Base-by-base conservation (phyloP, 2,888 invertebrate genomes). In the Idaea straminata region DNA sequence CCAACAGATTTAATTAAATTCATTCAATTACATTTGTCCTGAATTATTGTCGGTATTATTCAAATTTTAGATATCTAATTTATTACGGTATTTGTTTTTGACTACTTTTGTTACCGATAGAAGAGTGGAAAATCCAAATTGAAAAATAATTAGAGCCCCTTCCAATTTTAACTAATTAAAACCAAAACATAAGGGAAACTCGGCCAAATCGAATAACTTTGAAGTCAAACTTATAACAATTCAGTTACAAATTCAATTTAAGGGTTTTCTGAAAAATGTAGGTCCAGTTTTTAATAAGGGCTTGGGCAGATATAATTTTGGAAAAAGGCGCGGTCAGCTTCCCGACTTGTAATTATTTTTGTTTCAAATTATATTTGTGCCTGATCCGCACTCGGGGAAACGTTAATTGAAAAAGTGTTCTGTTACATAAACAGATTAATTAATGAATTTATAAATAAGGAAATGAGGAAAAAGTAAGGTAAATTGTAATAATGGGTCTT, bases 81-180 rank as follows among this genome's bases (percentile, higher is more conserved):
- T 47, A 47, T 47, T 47, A 47, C 47, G 47, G 47, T 47, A 25
- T 25, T 25, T 47, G 47, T 65, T 70, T 70, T 73, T 68, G 73
- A 47, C 47, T 10, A 47, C 47, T 47, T 47, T 47, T 47, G 4
- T 3, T 47, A 47, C 7, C 47, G 13, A 47, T 47, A 47, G 47
- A 47, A 47, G 47, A 47, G 47, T 47, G 10, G 47, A 47, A 47
- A 47, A 10, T 47, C 6, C 47, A 47, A 47, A 47, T 47, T 47
- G 47, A 47, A 47, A 47, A 47, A 47, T 47, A 47, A 47, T 47
- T 47, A 47, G 47, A 47, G 47, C 47, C 47, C 47, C 47, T 47
- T 47, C 47, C 47, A 47, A 47, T 47, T 47, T 13, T 47, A 47
- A 47, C 47, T 47, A 47, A 47, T 47, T 47, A 47, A 47, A 47